Evolutionary conservation across 30 jellyfish, hydroid and myxozoan species (phyloP), one percentile per base, ranked within the genome.

Genomic region (Rhopilema esculentum): DNA sequence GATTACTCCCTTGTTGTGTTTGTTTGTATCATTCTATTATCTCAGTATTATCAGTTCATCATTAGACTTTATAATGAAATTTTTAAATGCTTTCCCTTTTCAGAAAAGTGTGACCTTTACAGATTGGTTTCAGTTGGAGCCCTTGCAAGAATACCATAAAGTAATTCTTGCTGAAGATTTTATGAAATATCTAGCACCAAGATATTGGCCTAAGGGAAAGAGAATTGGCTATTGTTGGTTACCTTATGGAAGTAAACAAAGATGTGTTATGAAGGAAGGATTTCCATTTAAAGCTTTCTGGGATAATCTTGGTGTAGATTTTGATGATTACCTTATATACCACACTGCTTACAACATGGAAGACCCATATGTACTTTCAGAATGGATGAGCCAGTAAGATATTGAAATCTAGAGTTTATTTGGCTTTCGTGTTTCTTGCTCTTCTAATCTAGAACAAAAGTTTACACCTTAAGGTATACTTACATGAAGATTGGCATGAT

Each of bases 221-320:
- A 62, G 93, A 67, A 85, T 1, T 8, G 93, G 93, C 63, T 72
- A 85, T 19, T 85, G 92, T 25, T 83, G 92, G 92, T n/a, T 83
- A 74, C 85, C 92, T 9, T 65, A 17, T 12, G 50, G 66, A 15
- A 85, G 83, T 75, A 40, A 75, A 27, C 64, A 26, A 24, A 69
- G 27, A 24, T 85, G 93, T 29, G 27, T 22, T 23, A 85, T 85
- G 93, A 85, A 85, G 48, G 86, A 15, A 22, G 95, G 95, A 25
- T 75, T 75, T 66, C 95, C 95, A 20, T 87, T 87, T 30, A 64
- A 74, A 76, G 52, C 72, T 16, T 87, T 87, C 29, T 87, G 95
- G 95, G 95, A 77, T 75, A 85, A 49, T 15, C 77, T 75, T 52
- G 87, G 83, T 0, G 73, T 87, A 65, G 95, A 87, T 69, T 87